Base-by-base conservation (phyloP, 2,113 vertebrate genomes). In the Calidris pugnax region DNA sequence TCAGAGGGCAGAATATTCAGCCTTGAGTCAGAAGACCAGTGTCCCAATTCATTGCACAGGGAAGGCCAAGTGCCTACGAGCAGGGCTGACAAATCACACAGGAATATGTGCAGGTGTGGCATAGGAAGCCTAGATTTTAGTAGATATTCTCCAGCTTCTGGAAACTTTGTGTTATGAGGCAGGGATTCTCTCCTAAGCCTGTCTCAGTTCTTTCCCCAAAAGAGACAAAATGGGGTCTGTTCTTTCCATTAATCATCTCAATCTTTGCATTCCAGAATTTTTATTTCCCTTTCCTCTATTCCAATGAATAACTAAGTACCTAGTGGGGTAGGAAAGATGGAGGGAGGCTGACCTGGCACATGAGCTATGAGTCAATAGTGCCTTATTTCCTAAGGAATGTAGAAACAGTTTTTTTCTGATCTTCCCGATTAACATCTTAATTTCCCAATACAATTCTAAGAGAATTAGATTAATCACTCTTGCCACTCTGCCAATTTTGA, bases 401-500 rank as follows among this genome's bases (percentile, higher is more conserved):
- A 89, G 47, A 86, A 84, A 35, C n/a, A 53, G 57, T 68, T 86
- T 94, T 90, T 96, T 81, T 47, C 76, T 75, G 26, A 90, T 95
- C 84, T 93, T 95, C 79, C 24, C 64, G n/a, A 95, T 96, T 96
- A 96, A 92, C 72, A 86, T 86, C 91, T 93, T 93, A 81, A 95
- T 93, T 97, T 96, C 95, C 94, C 93, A 95, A 82, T 95, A 95
- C 76, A 90, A 30, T 93, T 97, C 86, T 71, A 81, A 71, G n/a
- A 92, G 93, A 95, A 93, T 95, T 84, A 92, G 75, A 96, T 95
- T 93, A 95, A 94, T 92, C 83, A 86, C 64, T 74, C 51, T 92
- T 6, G 10, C n/a, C 35, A 74, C 32, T 85, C 67, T 95, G 93
- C 68, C 76, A 84, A 27, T 95, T 93, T 89, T 71, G 90, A 93